phyloP scores from a whole-genome alignment of 92 coral and sea anemone species.

The Paramuricea clavata region DNA sequence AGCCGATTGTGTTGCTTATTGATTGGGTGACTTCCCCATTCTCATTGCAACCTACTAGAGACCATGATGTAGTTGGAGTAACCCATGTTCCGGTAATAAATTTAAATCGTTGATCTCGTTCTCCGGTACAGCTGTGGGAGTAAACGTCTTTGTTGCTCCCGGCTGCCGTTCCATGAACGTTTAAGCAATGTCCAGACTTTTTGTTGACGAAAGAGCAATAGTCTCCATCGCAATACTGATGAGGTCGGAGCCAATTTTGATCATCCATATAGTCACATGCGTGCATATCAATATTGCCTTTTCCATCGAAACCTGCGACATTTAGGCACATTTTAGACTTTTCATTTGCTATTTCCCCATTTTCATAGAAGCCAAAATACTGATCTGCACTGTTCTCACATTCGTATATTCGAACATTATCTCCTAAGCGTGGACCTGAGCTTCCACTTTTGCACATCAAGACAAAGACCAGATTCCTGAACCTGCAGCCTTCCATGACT shows the following conservation, averaged over 20 bases:
- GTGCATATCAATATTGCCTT: neutral
- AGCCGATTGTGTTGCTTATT: no score
- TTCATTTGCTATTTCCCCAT: conserved; percentile 46
- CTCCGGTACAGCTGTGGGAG: neutral
- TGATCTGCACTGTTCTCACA: conserved; percentile 31
- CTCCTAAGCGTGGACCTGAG: neutral
- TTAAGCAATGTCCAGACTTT: conserved; percentile 41
- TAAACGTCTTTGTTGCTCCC: neutral
- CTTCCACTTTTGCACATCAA: neutral
- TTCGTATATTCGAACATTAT: conserved; percentile 13
- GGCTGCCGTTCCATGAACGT: neutral
- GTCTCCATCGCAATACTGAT: conserved; percentile 41
- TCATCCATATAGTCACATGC: neutral
- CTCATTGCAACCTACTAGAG: no score
- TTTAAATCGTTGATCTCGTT: conserved; percentile 46
- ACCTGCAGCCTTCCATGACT: conserved; percentile 47
- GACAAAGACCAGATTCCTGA: conserved; percentile 35
- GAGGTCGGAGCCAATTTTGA: neutral
- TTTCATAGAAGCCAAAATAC: conserved; percentile 39
- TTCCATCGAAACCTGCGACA: conserved; percentile 22
- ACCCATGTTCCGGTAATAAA: no score
- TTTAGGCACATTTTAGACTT: conserved; percentile 53
- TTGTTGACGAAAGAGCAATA: conserved; percentile 45
- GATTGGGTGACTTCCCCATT: no score
- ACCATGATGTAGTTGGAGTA: no score